Conservation (phyloP, 92 coral and sea anemone genomes). For the Hydrozoanthus gracilis region DNA sequence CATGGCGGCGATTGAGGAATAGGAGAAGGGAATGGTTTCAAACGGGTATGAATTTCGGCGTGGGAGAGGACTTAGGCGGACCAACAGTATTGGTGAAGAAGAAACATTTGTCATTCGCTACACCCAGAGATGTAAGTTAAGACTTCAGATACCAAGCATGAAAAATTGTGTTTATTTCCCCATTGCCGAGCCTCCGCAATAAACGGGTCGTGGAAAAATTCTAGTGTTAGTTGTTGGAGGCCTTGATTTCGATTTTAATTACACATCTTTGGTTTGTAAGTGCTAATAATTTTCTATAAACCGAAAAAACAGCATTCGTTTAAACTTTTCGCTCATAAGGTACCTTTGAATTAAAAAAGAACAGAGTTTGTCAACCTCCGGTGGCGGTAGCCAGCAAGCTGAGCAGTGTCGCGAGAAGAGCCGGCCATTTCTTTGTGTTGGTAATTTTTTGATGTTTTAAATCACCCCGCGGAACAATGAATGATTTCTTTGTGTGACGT, state of each 20-base stretch:
- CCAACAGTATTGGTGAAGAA: slow-evolving; percentile 62
- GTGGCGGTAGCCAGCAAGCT: background rate
- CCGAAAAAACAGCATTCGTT: background rate
- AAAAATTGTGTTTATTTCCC: slow-evolving; percentile 20
- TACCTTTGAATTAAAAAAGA: background rate
- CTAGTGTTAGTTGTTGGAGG: slow-evolving; percentile 9
- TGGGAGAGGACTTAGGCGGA: slow-evolving; percentile 36
- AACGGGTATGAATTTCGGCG: slow-evolving; percentile 32
- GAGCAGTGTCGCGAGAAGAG: background rate
- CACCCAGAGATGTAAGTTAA: slow-evolving; percentile 86
- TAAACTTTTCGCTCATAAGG: background rate
- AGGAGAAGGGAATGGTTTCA: slow-evolving; percentile 18
- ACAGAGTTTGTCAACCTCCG: background rate
- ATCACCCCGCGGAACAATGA: background rate
- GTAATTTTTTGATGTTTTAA: slow-evolving; percentile 17
- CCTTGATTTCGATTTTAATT: background rate
- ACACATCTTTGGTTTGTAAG: background rate
- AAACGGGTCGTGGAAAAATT: slow-evolving; percentile 17
- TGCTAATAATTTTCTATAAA: background rate
- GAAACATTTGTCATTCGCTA: slow-evolving; percentile 89
- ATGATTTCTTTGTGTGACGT: slow-evolving; percentile 34
- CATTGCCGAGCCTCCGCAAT: slow-evolving; percentile 1
- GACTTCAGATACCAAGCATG: slow-evolving; percentile 17
- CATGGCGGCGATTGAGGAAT: slow-evolving; percentile 39
- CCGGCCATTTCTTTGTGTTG: slow-evolving; percentile 24